Evolutionary conservation across 2,113 vertebrate species (phyloP).

Genomic region (Laticauda laticaudata): DNA sequence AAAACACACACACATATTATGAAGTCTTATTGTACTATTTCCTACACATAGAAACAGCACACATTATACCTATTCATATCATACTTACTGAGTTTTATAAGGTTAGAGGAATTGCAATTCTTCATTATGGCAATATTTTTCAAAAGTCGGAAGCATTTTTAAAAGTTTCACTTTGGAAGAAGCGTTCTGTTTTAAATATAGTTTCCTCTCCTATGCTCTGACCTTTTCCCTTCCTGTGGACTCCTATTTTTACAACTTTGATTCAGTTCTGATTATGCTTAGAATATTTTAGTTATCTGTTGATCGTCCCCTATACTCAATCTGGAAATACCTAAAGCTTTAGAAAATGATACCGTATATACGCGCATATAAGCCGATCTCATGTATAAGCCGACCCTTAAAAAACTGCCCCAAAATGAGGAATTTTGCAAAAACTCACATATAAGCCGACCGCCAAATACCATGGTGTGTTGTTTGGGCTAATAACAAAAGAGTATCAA

Average conservation of each 20-base stretch:
- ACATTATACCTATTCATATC: background rate
- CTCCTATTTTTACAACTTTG: background rate
- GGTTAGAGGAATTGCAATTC: background rate
- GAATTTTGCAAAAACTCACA: no score
- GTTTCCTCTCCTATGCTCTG: no score
- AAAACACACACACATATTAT: background rate
- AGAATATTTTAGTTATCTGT: background rate
- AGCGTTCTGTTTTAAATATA: background rate
- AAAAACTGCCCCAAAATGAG: no score
- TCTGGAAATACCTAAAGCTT: background rate
- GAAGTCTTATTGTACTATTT: background rate
- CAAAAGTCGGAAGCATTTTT: background rate
- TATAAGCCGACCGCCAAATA: no score
- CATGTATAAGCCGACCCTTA: no score
- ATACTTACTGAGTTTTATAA: background rate
- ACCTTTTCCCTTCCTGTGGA: background rate
- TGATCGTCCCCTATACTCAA: background rate
- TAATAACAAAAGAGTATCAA: no score
- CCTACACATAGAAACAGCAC: background rate
- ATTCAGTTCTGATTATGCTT: background rate
- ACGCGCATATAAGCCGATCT: no score
- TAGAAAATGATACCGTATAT: background rate
- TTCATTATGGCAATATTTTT: background rate
- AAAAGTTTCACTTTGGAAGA: background rate
- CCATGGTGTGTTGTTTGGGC: no score